phyloP scores from a whole-genome alignment of 2,113 vertebrate genomes.

The Carettochelys insculpta region DNA sequence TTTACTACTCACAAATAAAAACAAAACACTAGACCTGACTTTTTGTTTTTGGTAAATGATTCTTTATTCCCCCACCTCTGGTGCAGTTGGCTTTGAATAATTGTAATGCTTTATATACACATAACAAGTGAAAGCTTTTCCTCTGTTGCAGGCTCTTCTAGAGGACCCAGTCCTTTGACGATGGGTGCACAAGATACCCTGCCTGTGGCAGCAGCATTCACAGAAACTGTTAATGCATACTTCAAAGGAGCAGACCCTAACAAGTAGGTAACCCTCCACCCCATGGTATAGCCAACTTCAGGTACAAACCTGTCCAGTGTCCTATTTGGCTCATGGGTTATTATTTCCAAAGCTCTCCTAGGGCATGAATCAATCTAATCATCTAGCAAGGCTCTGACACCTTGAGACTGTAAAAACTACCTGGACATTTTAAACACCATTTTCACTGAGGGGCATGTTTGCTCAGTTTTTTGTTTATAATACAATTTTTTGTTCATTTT shows the following conservation, averaged over 20 bases:
- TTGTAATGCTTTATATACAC: background rate
- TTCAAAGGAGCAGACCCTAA: constrained; percentile 97
- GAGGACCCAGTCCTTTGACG: constrained; percentile 96
- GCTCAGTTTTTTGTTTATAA: too few species aligned
- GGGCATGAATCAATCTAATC: background rate
- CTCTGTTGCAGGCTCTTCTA: constrained; percentile 86
- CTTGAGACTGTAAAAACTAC: too few species aligned
- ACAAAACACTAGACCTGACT: background rate
- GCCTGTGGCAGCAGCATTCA: constrained; percentile 96
- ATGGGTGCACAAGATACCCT: constrained; percentile 98
- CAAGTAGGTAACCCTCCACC: constrained; percentile 81
- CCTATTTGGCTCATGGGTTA: background rate
- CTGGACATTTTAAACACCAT: too few species aligned
- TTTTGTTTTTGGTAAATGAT: background rate
- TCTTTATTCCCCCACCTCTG: background rate
- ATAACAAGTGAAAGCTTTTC: constrained; percentile 41
- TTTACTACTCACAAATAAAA: background rate
- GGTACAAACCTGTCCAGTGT: background rate
- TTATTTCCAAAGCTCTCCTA: background rate
- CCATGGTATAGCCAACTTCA: background rate
- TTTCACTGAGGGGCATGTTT: too few species aligned
- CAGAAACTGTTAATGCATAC: constrained; percentile 96
- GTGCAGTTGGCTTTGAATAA: background rate
- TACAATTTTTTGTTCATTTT: too few species aligned
- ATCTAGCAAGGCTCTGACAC: background rate